Evolutionary conservation across 2,113 vertebrate genomes (phyloP).

Genomic region (Onychorhynchus coronatus): DNA sequence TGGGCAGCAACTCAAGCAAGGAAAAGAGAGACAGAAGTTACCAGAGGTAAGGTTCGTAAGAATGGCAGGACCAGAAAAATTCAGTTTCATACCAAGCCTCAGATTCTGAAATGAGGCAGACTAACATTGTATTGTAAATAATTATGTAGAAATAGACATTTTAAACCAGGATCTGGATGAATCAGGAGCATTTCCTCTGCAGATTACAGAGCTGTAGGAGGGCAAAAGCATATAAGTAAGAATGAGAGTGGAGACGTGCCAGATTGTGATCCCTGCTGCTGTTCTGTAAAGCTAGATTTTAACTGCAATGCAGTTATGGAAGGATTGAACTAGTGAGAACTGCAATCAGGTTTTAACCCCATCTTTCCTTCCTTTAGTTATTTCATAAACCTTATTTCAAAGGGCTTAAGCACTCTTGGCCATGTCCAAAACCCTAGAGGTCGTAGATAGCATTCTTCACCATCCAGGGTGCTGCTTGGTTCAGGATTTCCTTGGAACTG

Average conservation of each 20-base stretch:
- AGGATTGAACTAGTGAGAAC: not conserved
- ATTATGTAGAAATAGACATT: not conserved
- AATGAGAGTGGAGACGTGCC: not conserved
- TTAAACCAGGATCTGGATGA: not conserved
- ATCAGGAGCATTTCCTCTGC: not conserved
- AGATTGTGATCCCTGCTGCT: not conserved
- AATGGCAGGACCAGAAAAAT: not conserved
- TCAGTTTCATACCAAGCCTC: not conserved
- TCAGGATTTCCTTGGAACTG: not conserved
- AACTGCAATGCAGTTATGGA: not conserved
- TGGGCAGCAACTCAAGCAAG: slow-evolving; percentile 63
- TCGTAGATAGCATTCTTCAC: not conserved
- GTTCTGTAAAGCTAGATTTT: not conserved
- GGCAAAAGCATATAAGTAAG: not conserved
- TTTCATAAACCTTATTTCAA: not conserved
- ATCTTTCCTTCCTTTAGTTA: not conserved
- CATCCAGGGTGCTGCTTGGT: not conserved
- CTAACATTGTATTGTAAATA: not conserved
- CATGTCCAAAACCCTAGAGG: not conserved
- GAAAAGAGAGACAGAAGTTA: slow-evolving; percentile 64
- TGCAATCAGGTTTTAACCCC: not conserved
- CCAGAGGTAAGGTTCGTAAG: slow-evolving; percentile 71
- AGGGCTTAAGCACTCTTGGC: not conserved
- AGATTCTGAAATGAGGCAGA: not conserved
- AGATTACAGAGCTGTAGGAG: not conserved